Evolutionary conservation across 2,797 vertebrate species (phyloP), one percentile per base, ranked within the genome.

Genomic region (Diplodus puntazzo): DNA sequence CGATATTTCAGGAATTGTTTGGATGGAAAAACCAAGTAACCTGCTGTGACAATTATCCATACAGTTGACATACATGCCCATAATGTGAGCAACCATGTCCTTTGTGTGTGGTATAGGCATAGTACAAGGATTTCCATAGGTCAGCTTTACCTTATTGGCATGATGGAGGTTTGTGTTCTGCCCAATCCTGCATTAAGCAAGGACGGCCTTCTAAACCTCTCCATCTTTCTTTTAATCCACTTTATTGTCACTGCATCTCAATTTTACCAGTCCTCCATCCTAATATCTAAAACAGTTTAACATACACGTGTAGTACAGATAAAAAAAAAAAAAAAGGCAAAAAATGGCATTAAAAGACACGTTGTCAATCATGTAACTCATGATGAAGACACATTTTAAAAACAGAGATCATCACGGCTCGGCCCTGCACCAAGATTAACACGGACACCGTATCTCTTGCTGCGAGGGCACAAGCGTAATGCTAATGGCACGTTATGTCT

Each of bases 51-150:
- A 0, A 55, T 55, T 6, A 60, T 59, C 20, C 39, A 52, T 20
- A 55, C 39, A 30, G 14, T 14, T 4, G 18, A 17, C 20, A 27
- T 42, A 11, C 13, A 30, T 27, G 16, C n/a, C 7, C 21, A 59
- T 20, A 21, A n/a, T 50, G 54, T 45, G 39, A 59, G 68, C 23
- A 16, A 20, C 23, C n/a, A 53, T 48, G 20, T 27, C 49, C 55
- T 48, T 39, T 64, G 45, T 1, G 3, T 58, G 45, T 52, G 8
- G 71, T 34, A 12, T 39, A 10, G 53, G 71, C 23, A 8, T 9
- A 23, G 23, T 65, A 16, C 18, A 20, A 50, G 46, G 34, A 69
- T 46, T 82, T 52, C 34, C 50, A 61, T 18, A 49, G 18, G n/a
- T 46, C 2, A 21, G 6, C 43, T 69, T 66, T 45, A 57, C 7